phyloP scores from a whole-genome alignment of 2,888 invertebrate species.

The Bhutanitis thaidina region DNA sequence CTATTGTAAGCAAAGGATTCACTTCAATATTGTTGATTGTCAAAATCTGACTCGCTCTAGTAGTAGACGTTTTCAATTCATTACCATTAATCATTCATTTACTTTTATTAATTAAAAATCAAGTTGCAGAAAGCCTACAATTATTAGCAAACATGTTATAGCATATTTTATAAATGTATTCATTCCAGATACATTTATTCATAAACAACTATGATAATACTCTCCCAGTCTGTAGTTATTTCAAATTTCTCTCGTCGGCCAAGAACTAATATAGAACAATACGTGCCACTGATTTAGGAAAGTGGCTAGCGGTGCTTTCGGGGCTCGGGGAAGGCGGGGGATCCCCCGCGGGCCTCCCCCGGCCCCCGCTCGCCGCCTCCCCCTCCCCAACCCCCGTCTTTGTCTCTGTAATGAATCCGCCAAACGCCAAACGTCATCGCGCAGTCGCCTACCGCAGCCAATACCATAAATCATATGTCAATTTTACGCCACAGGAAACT shows the following conservation, averaged over 20 bases:
- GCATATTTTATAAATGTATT: too few relatives aligned
- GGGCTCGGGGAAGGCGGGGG: constrained; percentile 28
- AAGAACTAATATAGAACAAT: constrained; percentile 52
- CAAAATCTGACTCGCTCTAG: too few relatives aligned
- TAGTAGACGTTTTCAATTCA: too few relatives aligned
- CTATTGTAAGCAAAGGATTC: too few relatives aligned
- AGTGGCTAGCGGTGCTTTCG: constrained; percentile 49
- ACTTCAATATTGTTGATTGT: too few relatives aligned
- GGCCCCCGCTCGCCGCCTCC: constrained; percentile 27
- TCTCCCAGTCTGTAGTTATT: not conserved
- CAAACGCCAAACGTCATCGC: constrained; percentile 73
- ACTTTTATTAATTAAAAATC: too few relatives aligned
- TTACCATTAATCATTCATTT: too few relatives aligned
- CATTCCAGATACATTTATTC: too few relatives aligned
- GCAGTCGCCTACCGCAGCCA: constrained; percentile 54
- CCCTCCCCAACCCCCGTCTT: constrained; percentile 43
- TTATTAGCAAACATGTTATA: too few relatives aligned
- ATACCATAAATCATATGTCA: constrained; percentile 58
- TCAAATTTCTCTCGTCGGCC: constrained; percentile 21
- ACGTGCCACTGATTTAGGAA: constrained; percentile 73
- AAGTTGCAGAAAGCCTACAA: too few relatives aligned
- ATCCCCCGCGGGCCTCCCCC: constrained; percentile 37
- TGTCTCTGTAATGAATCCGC: constrained; percentile 78
- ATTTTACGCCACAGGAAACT: constrained; percentile 46
- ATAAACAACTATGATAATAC: too few relatives aligned